Percentiles rank a stretch among this genome's conserved stretches.
Evolutionary conservation across 2,888 invertebrate species (phyloP).

Genomic region (Clusia tigrina): DNA sequence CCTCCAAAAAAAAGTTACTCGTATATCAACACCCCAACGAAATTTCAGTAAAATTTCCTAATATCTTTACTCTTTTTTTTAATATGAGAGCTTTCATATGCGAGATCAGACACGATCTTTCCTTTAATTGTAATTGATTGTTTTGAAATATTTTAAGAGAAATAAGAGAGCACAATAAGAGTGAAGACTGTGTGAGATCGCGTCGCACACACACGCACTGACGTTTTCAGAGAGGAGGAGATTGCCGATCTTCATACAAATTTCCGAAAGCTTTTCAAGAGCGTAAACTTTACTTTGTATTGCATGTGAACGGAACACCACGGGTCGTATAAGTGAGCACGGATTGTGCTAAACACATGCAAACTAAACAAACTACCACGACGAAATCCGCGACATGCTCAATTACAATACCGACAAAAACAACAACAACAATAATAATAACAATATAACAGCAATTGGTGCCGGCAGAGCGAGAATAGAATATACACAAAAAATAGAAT

Average conservation of each 20-base stretch:
- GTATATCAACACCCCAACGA: too few species aligned
- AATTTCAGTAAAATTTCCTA: too few species aligned
- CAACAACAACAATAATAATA: slow-evolving; percentile 5
- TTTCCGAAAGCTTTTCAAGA: background rate
- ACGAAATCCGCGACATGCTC: background rate
- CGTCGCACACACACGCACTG: too few species aligned
- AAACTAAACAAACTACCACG: too few species aligned
- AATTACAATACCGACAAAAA: slow-evolving; percentile 1
- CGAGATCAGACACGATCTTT: too few species aligned
- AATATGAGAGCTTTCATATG: too few species aligned
- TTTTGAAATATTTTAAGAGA: background rate
- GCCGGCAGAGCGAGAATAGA: background rate
- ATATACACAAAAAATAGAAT: slow-evolving; percentile 46
- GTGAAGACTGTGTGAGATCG: background rate
- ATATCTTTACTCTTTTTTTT: too few species aligned
- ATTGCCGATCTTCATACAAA: background rate
- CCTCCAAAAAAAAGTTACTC: too few species aligned
- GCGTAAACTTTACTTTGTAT: background rate
- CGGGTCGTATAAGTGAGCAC: background rate
- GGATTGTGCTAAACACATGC: too few species aligned
- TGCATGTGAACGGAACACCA: too few species aligned
- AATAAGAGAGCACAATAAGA: background rate
- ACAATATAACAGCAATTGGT: background rate
- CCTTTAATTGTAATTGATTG: too few species aligned
- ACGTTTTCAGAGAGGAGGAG: background rate